These are phyloP conservation scores for Amia ocellicauda DNA, from an alignment of 2,113 vertebrate genomes.

Conservation along the genomic window DNA sequence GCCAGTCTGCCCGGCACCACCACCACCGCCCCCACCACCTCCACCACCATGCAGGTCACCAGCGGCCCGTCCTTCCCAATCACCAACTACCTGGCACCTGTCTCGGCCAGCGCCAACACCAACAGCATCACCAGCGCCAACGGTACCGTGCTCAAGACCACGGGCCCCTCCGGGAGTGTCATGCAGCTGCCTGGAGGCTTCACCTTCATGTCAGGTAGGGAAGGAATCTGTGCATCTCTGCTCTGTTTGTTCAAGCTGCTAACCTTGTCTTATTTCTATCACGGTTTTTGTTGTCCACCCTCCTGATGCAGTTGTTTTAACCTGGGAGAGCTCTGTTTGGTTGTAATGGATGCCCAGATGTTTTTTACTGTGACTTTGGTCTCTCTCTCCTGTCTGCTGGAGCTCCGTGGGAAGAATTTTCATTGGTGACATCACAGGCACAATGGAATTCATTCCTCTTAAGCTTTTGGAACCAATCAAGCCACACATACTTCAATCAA, in stretches of 20 bases:
- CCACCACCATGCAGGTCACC: slow-evolving; percentile 97
- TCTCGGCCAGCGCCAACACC: slow-evolving; percentile 79
- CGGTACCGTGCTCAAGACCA: slow-evolving; percentile 89
- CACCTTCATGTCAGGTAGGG: slow-evolving; percentile 94
- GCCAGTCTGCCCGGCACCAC: slow-evolving; percentile 85
- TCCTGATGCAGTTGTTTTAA: too few species aligned
- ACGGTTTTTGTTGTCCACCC: too few species aligned
- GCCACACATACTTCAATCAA: not conserved
- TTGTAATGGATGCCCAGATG: too few species aligned
- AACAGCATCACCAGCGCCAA: slow-evolving; percentile 81
- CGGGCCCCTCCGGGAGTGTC: slow-evolving; percentile 76
- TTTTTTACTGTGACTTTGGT: too few species aligned
- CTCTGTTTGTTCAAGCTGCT: too few species aligned
- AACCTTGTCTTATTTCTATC: too few species aligned
- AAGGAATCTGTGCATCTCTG: too few species aligned
- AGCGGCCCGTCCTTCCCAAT: slow-evolving; percentile 90
- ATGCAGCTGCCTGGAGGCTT: slow-evolving; percentile 93
- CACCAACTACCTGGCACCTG: slow-evolving; percentile 95
- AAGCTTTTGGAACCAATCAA: slow-evolving; percentile 5
- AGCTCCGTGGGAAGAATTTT: not conserved
- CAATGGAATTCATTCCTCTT: not conserved
- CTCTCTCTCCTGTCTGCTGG: not conserved
- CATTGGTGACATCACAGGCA: not conserved
- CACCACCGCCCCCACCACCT: slow-evolving; percentile 86
- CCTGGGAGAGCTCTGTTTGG: too few species aligned